Evolutionary conservation across 1,140 invertebrate genomes (phyloP), one percentile per base, ranked within the genome.

Genomic region (Teleogryllus occipitalis): DNA sequence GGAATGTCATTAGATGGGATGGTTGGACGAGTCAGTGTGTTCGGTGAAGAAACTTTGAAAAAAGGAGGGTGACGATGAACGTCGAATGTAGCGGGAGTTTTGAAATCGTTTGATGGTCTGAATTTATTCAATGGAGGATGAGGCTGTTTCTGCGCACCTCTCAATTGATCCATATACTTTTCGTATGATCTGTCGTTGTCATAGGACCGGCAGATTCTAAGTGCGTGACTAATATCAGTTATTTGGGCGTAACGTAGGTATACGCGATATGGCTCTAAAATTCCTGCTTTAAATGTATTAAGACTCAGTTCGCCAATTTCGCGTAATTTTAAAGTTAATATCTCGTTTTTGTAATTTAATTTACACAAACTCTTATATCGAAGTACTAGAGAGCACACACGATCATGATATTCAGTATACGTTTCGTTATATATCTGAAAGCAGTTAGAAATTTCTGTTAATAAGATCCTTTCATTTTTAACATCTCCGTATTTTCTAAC

Each of bases 401-500:
- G 8, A n/a, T 74, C 74, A 27, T 74, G n/a, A 74, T 74, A 74
- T 10, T 74, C 21, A 8, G 8, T 8, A 74, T 10, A 74, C 8
- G 8, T 21, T 27, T 74, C 74, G 21, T 27, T 74, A 21, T n/a
- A n/a, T 74, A 10, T 74, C n/a, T 74, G 74, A 27, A 8, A 74
- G 21, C 74, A 74, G 22, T 74, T 74, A 10, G 74, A 74, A 8
- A 74, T 74, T 27, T 74, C 74, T 74, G 8, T 8, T 10, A 74
- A 21, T n/a, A 74, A 74, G 8, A 74, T 18, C 8, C n/a, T 8
- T 27, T 74, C 74, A n/a, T 74, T n/a, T 74, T n/a, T 8, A 74
- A n/a, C 74, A n/a, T 74, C 22, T 8, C 74, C 74, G 22, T 74
- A 74, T 27, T 74, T 74, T n/a, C 74, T 74, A n/a, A 74, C 21